A percentile compares a stretch with the other conserved stretches of the same genome.
These are phyloP conservation scores for Halcyon malimbica DNA, from an alignment of 2,113 vertebrate genomes.

Conservation along the genomic window DNA sequence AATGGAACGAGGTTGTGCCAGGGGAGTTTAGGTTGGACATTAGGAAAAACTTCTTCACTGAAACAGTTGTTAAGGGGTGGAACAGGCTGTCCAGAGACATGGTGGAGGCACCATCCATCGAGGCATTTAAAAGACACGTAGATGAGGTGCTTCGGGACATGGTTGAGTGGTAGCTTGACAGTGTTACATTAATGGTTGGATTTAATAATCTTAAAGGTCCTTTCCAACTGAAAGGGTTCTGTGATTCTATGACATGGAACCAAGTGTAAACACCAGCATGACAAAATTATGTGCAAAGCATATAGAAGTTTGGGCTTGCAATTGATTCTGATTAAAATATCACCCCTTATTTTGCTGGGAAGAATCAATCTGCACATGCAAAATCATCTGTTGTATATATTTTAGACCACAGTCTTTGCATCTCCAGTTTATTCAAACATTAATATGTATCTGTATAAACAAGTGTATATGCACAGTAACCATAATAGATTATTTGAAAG, in stretches of 20 bases:
- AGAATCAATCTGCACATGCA: neutral
- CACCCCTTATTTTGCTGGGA: neutral
- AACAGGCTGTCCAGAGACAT: too few species aligned
- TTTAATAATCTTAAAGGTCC: too few species aligned
- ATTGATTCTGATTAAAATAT: neutral
- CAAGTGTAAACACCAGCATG: neutral
- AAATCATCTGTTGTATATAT: neutral
- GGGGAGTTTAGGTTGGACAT: too few species aligned
- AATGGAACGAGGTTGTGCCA: too few species aligned
- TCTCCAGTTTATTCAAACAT: neutral
- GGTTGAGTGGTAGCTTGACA: too few species aligned
- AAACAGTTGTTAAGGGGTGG: too few species aligned
- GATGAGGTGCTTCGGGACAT: too few species aligned
- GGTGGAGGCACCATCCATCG: too few species aligned
- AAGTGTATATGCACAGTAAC: neutral
- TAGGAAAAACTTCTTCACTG: too few species aligned
- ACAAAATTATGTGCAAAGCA: neutral
- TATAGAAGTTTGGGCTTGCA: neutral
- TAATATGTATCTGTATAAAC: neutral
- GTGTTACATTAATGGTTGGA: too few species aligned
- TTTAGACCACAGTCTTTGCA: neutral
- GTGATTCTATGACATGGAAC: neutral
- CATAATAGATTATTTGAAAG: neutral
- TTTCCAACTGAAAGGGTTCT: too few species aligned
- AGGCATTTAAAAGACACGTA: too few species aligned